Conservation (phyloP, 2,888 invertebrate species). For the Sinodicranocentrus sp. region DNA sequence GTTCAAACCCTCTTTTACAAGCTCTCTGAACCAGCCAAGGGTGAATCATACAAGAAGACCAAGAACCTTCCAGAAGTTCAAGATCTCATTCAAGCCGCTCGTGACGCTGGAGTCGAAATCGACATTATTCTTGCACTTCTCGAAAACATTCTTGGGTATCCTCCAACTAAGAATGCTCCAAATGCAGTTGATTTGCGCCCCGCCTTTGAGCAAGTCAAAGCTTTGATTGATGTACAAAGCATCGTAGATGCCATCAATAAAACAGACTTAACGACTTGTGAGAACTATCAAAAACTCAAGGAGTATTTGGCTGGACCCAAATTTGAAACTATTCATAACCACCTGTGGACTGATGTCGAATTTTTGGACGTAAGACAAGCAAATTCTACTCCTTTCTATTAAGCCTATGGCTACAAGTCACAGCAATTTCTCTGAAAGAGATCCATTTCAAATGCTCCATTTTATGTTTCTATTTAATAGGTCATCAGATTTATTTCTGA, state of each 20-base stretch:
- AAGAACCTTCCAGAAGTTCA: conserved; percentile 17
- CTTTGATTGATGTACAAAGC: neutral
- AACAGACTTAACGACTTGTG: neutral
- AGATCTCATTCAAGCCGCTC: conserved; percentile 5
- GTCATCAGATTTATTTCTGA: neutral
- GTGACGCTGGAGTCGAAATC: conserved; percentile 3
- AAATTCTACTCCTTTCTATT: no score
- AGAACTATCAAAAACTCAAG: neutral
- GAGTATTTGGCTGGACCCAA: conserved; percentile 22
- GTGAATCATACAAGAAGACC: neutral
- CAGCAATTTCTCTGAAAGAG: no score
- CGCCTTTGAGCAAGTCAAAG: neutral
- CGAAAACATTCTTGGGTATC: neutral
- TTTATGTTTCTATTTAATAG: no score
- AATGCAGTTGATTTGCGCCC: conserved; percentile 5
- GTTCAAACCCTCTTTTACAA: neutral
- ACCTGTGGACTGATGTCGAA: conserved; percentile 34
- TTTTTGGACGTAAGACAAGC: conserved; percentile 49
- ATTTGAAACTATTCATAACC: conserved; percentile 34
- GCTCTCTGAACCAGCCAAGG: conserved; percentile 10
- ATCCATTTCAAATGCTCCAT: no score
- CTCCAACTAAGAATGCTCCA: no score
- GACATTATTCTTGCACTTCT: neutral
- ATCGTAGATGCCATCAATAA: neutral
- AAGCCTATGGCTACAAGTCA: no score